phyloP scores from a whole-genome alignment of 2,797 vertebrate species.

The Bryconaethiops microstoma region DNA sequence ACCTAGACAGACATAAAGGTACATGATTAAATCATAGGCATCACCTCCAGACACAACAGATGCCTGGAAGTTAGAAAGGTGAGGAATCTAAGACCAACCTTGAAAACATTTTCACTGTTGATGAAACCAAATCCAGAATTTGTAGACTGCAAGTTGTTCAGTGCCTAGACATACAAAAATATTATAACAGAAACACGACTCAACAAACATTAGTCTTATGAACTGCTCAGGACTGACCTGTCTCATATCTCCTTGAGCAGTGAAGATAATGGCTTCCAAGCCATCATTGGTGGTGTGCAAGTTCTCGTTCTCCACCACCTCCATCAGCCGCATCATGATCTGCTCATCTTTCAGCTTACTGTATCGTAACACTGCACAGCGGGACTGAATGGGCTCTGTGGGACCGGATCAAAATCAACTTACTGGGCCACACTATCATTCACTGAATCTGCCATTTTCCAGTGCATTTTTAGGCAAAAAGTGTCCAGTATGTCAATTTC shows the following conservation, averaged over 20 bases:
- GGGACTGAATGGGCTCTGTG: constrained; percentile 94
- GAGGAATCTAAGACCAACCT: constrained; percentile 68
- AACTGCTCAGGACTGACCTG: constrained; percentile 77
- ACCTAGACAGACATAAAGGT: constrained; percentile 73
- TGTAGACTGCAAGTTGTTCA: constrained; percentile 97
- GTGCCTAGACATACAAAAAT: constrained; percentile 74
- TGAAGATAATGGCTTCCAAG: constrained; percentile 96
- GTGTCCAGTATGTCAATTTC: not conserved
- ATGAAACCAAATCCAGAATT: constrained; percentile 92
- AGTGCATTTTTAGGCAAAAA: not conserved
- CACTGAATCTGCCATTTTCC: not conserved
- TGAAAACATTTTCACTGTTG: constrained; percentile 97
- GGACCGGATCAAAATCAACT: not conserved
- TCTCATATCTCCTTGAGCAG: constrained; percentile 98
- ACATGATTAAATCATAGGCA: not conserved
- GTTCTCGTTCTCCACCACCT: constrained; percentile 85
- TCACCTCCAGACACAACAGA: not conserved
- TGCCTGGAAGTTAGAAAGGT: not conserved
- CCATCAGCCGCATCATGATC: constrained; percentile 86
- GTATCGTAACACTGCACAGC: constrained; percentile 95
- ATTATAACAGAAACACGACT: not conserved
- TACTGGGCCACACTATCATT: not conserved
- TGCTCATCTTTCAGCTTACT: constrained; percentile 91
- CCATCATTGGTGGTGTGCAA: constrained; percentile 88
- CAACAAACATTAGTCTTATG: not conserved